Conservation (phyloP, 1,140 invertebrate species). For the Laodelphax striatellus region DNA sequence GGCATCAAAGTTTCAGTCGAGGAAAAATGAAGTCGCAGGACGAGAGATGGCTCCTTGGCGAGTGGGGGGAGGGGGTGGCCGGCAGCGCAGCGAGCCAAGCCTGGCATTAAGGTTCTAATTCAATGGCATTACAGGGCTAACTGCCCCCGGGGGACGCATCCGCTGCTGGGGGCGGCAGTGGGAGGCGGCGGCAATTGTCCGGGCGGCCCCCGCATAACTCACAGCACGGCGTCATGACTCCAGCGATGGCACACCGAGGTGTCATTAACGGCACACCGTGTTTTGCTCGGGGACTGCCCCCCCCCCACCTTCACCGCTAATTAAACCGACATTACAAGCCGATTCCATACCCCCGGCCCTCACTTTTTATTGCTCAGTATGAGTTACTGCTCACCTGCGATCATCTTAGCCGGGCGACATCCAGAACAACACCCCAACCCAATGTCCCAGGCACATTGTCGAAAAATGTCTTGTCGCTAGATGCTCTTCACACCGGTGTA, state of each 20-base stretch:
- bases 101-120: constrained; percentile 1
- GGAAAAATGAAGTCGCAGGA: neutral
- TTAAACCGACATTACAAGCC: neutral
- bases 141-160: constrained; percentile 1
- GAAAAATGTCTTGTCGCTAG: too few relatives aligned
- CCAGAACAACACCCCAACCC: too few relatives aligned
- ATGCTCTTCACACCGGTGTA: too few relatives aligned
- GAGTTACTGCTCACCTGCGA: too few relatives aligned
- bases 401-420: too few relatives aligned
- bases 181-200: constrained; percentile 2
- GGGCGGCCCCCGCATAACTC: neutral
- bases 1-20: neutral
- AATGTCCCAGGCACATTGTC: too few relatives aligned
- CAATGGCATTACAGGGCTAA: constrained; percentile 2
- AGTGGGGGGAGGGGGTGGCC: neutral
- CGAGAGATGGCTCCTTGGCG: neutral
- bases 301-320: neutral
- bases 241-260: constrained; percentile 1
- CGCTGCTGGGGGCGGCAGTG: neutral
- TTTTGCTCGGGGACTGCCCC: neutral
- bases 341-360: neutral
- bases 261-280: neutral
- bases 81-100: neutral
- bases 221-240: neutral
- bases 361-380: too few relatives aligned